phyloP scores from a whole-genome alignment of 2,888 invertebrate genomes.

The Meandrusa payeni region DNA sequence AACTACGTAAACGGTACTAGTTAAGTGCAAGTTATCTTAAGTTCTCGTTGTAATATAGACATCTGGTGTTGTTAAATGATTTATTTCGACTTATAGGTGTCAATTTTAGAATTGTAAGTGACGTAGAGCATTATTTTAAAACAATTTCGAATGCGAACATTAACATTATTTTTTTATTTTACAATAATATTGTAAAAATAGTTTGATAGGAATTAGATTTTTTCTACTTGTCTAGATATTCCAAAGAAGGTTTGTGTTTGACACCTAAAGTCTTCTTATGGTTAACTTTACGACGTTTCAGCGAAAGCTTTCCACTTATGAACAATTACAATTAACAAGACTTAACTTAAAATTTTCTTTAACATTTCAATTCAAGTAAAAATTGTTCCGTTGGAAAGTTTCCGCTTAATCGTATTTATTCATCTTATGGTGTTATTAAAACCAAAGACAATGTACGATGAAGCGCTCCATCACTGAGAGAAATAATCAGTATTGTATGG shows the following conservation, averaged over 20 bases:
- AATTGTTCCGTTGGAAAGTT: slow-evolving; percentile 10
- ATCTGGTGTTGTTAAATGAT: slow-evolving; percentile 14
- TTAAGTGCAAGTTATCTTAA: slow-evolving; percentile 29
- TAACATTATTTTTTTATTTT: slow-evolving; percentile 5
- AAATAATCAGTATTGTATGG: slow-evolving; percentile 30
- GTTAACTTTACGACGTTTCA: slow-evolving; percentile 1
- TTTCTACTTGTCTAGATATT: slow-evolving; percentile 18
- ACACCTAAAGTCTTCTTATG: slow-evolving; percentile 15
- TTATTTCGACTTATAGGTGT: slow-evolving; percentile 18
- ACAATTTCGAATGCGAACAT: neutral
- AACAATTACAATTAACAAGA: neutral
- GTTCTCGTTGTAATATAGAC: slow-evolving; percentile 25
- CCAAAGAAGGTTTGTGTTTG: slow-evolving; percentile 11
- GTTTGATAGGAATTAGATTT: slow-evolving; percentile 14
- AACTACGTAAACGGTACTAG: slow-evolving; percentile 36
- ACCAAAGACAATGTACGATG: slow-evolving; percentile 17
- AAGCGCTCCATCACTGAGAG: slow-evolving; percentile 27
- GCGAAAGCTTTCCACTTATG: slow-evolving; percentile 14
- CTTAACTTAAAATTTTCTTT: too few relatives aligned
- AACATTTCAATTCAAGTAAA: too few relatives aligned
- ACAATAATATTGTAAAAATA: slow-evolving; percentile 8
- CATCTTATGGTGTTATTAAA: slow-evolving; percentile 10
- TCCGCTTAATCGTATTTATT: slow-evolving; percentile 2
- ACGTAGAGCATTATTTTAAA: slow-evolving; percentile 4
- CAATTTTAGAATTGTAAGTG: slow-evolving; percentile 15